Evolutionary conservation across 2,888 invertebrate genomes (phyloP).

Genomic region (Campopleginae sp.): DNA sequence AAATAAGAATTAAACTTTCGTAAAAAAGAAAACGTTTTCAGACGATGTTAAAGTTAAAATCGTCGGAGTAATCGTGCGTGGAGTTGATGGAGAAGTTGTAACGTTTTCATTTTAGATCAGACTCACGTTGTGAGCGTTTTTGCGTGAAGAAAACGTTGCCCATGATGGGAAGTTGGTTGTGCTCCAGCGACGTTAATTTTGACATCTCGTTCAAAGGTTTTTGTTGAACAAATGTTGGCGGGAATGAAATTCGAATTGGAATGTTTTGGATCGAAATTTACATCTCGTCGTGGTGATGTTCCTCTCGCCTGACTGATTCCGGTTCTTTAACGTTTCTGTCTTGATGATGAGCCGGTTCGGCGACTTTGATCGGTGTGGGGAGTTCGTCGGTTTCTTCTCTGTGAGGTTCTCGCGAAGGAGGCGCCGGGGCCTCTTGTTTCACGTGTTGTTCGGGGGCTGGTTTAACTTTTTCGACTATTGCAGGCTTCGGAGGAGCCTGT

Average conservation of each 20-base stretch:
- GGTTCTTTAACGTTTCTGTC: constrained; percentile 9
- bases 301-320: constrained; percentile 30
- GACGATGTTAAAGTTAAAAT: not conserved
- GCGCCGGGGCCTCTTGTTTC: not conserved
- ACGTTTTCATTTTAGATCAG: not conserved
- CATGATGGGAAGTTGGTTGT: not conserved
- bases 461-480: constrained; percentile 43
- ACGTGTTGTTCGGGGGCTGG: constrained; percentile 19
- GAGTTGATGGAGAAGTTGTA: not conserved
- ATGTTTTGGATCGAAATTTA: constrained; percentile 32
- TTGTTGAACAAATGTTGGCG: constrained; percentile 58
- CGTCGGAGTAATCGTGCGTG: not conserved
- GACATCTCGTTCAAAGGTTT: constrained; percentile 39
- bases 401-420: constrained; percentile 48
- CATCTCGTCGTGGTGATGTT: constrained; percentile 58
- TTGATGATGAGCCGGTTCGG: constrained; percentile 81
- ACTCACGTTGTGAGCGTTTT: not conserved
- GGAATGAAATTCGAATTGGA: constrained; percentile 9
- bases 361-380: constrained; percentile 85
- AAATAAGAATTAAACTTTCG: not conserved
- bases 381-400: constrained; percentile 82
- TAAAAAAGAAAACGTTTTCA: not conserved
- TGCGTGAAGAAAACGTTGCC: not conserved
- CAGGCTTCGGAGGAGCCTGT: constrained; percentile 32
- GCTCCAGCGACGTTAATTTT: not conserved